A percentile compares a stretch with the other conserved stretches of the same genome.
These are phyloP conservation scores for Mohoua ochrocephala DNA, from an alignment of 2,113 vertebrate genomes.

Conservation along the genomic window DNA sequence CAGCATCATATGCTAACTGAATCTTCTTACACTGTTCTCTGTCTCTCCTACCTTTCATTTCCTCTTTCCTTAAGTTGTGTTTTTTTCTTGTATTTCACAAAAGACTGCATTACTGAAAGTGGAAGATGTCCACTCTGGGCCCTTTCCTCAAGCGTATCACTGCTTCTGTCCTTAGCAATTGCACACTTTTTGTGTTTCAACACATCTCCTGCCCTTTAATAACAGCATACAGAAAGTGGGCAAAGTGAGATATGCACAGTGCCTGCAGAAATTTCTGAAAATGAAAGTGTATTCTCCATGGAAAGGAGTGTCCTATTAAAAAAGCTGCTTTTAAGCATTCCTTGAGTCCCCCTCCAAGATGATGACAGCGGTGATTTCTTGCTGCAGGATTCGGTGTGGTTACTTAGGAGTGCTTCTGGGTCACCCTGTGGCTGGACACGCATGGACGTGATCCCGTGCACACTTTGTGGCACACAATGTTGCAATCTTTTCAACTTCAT, in stretches of 20 bases:
- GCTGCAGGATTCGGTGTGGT: background rate
- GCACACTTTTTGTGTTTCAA: background rate
- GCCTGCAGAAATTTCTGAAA: background rate
- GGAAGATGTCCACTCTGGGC: background rate
- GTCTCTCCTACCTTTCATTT: background rate
- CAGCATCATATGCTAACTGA: background rate
- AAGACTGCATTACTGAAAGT: background rate
- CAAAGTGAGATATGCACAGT: background rate
- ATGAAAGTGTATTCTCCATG: rapidly evolving
- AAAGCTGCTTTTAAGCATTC: background rate
- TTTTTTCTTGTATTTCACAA: background rate
- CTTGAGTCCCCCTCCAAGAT: background rate
- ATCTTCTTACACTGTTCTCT: background rate
- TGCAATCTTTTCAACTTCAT: background rate
- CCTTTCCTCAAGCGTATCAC: background rate
- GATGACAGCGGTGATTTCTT: background rate
- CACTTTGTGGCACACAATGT: background rate
- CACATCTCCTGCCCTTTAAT: background rate
- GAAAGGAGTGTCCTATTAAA: background rate
- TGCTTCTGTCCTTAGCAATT: background rate
- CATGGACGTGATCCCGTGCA: background rate
- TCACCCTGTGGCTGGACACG: background rate
- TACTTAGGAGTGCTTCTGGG: background rate
- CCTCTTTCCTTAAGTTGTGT: background rate
- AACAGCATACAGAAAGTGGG: background rate